A percentile compares a stretch with the other conserved stretches of the same genome.
These are phyloP conservation scores for Drosophila mojavensis DNA, from an alignment of 1,140 invertebrate species.

Conservation along the genomic window DNA sequence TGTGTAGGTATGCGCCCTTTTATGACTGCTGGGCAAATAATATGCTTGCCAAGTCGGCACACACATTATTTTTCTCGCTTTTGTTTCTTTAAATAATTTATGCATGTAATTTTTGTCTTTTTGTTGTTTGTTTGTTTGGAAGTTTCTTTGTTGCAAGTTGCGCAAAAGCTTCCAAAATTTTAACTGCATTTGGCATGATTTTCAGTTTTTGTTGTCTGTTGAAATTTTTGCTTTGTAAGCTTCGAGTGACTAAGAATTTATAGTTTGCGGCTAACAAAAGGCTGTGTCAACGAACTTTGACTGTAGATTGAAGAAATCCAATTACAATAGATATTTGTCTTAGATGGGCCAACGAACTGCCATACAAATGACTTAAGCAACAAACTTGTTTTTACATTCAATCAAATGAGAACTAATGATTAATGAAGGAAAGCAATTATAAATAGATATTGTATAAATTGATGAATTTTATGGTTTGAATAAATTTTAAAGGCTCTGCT, in stretches of 20 bases:
- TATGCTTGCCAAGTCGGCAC: constrained; percentile 44
- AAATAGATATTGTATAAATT: not conserved
- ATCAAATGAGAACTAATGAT: not conserved
- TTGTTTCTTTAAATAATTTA: constrained; percentile 44
- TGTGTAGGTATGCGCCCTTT: constrained; percentile 57
- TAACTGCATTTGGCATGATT: constrained; percentile 4
- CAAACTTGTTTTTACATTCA: constrained; percentile 32
- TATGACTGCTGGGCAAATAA: constrained; percentile 46
- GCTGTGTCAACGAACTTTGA: constrained; percentile 37
- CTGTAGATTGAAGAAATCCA: constrained; percentile 20
- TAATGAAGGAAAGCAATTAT: not conserved
- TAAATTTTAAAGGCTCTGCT: too few relatives aligned
- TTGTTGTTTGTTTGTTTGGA: constrained; percentile 10
- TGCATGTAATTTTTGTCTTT: constrained; percentile 19
- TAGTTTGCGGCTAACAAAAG: constrained; percentile 18
- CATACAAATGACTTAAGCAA: constrained; percentile 48
- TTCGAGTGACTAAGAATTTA: constrained; percentile 1
- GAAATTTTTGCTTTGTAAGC: not conserved
- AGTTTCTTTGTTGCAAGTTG: constrained; percentile 44
- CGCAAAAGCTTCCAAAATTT: constrained; percentile 29
- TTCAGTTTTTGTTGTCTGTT: constrained; percentile 15
- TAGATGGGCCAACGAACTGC: constrained; percentile 3
- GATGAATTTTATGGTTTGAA: too few relatives aligned
- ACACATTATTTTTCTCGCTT: constrained; percentile 46
- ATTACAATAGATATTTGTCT: not conserved